Evolutionary conservation across 64 coral and sea anemone species (phyloP).

Genomic region (Cladopsammia gracilis): DNA sequence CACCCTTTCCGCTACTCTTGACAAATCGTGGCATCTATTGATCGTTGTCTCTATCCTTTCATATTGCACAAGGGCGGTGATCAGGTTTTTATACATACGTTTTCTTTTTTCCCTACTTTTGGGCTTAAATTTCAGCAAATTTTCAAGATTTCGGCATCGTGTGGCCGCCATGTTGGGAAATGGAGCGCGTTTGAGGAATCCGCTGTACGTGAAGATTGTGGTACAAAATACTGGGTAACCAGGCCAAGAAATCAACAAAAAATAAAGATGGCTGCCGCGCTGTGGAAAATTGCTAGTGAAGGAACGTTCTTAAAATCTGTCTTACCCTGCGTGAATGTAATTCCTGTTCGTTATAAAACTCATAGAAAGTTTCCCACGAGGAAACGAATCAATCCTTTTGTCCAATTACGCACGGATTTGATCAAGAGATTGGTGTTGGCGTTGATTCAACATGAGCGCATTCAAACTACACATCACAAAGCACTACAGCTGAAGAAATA

Average conservation of each 20-base stretch:
- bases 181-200: background rate
- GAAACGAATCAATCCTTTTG: conserved; percentile 82
- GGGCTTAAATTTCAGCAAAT: conserved; percentile 90
- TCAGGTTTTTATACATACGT: conserved; percentile 90
- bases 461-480: conserved; percentile 93
- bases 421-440: conserved; percentile 92
- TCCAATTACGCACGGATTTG: conserved; percentile 90
- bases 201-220: background rate
- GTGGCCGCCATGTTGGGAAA: conserved; percentile 85
- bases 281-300: conserved; percentile 37
- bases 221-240: background rate
- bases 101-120: conserved; percentile 89
- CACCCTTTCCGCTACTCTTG: conserved; percentile 97
- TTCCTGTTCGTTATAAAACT: conserved; percentile 78
- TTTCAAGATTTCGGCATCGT: conserved; percentile 84
- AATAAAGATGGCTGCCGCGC: conserved; percentile 79
- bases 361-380: conserved; percentile 93
- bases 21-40: conserved; percentile 93
- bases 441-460: conserved; percentile 89
- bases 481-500: conserved; percentile 94
- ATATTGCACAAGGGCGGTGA: conserved; percentile 95
- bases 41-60: conserved; percentile 98
- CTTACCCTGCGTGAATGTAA: conserved; percentile 61
- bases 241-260: background rate
- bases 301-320: conserved; percentile 47